Evolutionary conservation across 1,140 invertebrate species (phyloP).

Genomic region (Scaptomyza pallida): DNA sequence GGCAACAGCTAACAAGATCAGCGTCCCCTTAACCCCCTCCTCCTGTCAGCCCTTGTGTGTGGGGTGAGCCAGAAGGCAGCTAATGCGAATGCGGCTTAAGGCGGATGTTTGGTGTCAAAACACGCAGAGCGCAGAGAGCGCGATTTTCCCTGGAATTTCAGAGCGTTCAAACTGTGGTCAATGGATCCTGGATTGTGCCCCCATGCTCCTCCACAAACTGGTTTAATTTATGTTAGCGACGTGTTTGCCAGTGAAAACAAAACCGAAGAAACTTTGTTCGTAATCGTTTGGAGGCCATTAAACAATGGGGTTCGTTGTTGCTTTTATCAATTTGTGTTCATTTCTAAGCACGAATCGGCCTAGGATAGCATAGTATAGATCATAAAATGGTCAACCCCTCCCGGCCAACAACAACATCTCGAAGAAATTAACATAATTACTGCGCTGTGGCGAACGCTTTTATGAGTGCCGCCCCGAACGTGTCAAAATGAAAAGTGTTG

Average conservation of each 20-base stretch:
- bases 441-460: constrained; percentile 73
- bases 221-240: constrained; percentile 74
- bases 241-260: constrained; percentile 72
- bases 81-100: constrained; percentile 63
- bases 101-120: constrained; percentile 81
- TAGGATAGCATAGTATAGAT: no score
- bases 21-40: constrained; percentile 1
- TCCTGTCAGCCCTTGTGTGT: neutral
- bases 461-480: constrained; percentile 69
- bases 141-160: constrained; percentile 73
- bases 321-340: constrained; percentile 79
- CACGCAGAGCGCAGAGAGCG: constrained; percentile 46
- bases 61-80: no score
- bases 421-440: constrained; percentile 75
- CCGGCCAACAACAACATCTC: constrained; percentile 33
- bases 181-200: constrained; percentile 50
- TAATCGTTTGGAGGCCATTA: constrained; percentile 54
- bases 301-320: constrained; percentile 60
- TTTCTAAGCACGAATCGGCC: constrained; percentile 67
- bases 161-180: constrained; percentile 30
- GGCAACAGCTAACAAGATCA: constrained; percentile 73
- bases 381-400: constrained; percentile 63
- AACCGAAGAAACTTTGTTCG: constrained; percentile 17
- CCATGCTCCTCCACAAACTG: neutral
- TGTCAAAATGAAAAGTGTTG: constrained; percentile 81